These are phyloP conservation scores for Lethocerus indicus DNA, from an alignment of 1,140 invertebrate species.

Conservation along the genomic window DNA sequence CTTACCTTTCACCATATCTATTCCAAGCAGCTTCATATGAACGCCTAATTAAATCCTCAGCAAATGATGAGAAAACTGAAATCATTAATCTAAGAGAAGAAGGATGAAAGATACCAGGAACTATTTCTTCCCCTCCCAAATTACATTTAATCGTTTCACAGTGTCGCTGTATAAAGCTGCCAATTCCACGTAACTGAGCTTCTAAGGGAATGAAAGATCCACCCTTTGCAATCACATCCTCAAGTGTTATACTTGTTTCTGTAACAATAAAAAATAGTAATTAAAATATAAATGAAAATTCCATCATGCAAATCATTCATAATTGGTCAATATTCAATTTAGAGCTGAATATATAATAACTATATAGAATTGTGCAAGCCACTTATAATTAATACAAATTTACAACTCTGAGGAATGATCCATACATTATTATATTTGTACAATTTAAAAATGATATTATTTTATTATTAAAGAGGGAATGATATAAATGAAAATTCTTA, in stretches of 20 bases:
- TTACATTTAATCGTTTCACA: neutral
- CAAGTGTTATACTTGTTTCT: neutral
- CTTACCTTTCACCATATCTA: neutral
- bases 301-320: too few species aligned
- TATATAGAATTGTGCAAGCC: too few species aligned
- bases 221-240: neutral
- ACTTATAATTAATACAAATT: too few species aligned
- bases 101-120: neutral
- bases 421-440: too few species aligned
- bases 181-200: neutral
- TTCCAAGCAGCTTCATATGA: neutral
- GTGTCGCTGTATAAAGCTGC: neutral
- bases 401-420: too few species aligned
- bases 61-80: neutral
- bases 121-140: neutral
- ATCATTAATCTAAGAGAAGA: neutral
- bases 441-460: too few species aligned
- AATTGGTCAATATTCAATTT: too few species aligned
- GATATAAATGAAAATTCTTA: too few species aligned
- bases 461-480: too few species aligned
- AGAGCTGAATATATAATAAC: too few species aligned
- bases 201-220: neutral
- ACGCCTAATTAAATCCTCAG: constrained; percentile 1
- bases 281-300: too few species aligned
- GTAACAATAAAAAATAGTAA: neutral